Percentiles rank a stretch among this genome's conserved stretches.
Evolutionary conservation across 2,113 vertebrate genomes (phyloP).

Genomic region (Notothenia coriiceps): DNA sequence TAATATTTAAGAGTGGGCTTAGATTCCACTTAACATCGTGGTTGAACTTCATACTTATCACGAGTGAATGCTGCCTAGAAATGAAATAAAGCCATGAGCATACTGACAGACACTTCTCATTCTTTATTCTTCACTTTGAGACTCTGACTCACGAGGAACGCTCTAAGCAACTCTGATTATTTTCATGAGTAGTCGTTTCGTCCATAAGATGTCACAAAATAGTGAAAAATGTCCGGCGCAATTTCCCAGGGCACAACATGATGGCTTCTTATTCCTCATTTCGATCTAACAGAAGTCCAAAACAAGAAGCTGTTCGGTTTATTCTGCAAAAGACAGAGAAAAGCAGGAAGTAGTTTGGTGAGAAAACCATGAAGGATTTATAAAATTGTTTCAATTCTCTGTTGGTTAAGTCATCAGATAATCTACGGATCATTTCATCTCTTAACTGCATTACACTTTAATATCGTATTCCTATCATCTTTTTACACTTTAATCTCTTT

Average conservation of each 20-base stretch:
- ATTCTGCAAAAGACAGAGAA: background rate
- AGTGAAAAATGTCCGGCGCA: background rate
- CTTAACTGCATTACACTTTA: background rate
- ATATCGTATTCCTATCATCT: no score
- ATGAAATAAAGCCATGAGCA: slow-evolving; percentile 10
- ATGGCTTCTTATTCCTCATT: background rate
- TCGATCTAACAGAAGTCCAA: background rate
- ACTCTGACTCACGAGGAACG: slow-evolving; percentile 5
- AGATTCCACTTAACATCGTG: background rate
- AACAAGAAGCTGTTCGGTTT: background rate
- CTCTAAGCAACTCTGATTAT: background rate
- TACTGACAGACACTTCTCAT: slow-evolving; percentile 10
- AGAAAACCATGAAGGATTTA: background rate
- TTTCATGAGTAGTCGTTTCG: background rate
- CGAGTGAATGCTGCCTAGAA: background rate
- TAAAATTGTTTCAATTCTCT: no score
- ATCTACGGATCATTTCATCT: no score
- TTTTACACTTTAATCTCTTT: no score
- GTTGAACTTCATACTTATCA: slow-evolving; percentile 3
- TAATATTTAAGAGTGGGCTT: background rate
- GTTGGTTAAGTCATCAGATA: no score
- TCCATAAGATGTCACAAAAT: background rate
- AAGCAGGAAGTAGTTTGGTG: background rate
- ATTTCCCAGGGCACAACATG: background rate
- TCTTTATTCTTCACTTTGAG: slow-evolving; percentile 13